These are phyloP conservation scores for Rhea pennata DNA, from an alignment of 2,113 vertebrate species.

Conservation along the genomic window DNA sequence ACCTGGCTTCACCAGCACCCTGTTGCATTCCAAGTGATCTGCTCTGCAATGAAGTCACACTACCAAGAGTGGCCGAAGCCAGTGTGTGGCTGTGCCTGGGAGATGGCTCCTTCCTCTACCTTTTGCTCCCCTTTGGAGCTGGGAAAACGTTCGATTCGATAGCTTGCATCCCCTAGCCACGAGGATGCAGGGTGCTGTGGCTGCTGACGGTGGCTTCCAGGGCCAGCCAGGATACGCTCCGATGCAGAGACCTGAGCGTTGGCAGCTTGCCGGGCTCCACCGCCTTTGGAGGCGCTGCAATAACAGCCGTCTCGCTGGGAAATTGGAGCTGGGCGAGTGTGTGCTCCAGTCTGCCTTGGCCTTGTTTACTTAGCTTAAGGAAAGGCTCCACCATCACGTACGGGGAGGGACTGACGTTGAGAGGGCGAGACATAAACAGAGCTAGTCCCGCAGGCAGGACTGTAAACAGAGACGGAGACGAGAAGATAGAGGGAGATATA, in stretches of 20 bases:
- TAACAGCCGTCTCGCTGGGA: neutral
- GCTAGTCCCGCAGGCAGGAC: neutral
- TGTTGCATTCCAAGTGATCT: neutral
- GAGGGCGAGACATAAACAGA: neutral
- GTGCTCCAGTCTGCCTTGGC: neutral
- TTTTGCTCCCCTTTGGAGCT: neutral
- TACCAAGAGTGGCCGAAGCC: neutral
- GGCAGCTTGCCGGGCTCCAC: neutral
- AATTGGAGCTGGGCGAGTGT: neutral
- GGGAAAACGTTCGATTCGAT: neutral
- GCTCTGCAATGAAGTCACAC: neutral
- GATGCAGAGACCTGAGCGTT: rapidly evolving
- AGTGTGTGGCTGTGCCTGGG: rapidly evolving
- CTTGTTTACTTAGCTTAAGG: neutral
- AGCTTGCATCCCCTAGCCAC: neutral
- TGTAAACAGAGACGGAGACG: neutral
- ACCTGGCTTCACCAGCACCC: neutral
- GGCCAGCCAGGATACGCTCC: neutral
- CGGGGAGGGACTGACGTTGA: neutral
- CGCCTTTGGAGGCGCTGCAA: neutral
- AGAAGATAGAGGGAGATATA: too few relatives aligned
- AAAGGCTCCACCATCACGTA: neutral
- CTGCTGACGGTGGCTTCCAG: too few relatives aligned
- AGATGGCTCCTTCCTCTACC: neutral
- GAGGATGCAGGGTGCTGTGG: neutral